A percentile compares a stretch with the other conserved stretches of the same genome.
These are phyloP conservation scores for Pseudachorutes palmiensis DNA, from an alignment of 1,140 invertebrate genomes.

Conservation along the genomic window DNA sequence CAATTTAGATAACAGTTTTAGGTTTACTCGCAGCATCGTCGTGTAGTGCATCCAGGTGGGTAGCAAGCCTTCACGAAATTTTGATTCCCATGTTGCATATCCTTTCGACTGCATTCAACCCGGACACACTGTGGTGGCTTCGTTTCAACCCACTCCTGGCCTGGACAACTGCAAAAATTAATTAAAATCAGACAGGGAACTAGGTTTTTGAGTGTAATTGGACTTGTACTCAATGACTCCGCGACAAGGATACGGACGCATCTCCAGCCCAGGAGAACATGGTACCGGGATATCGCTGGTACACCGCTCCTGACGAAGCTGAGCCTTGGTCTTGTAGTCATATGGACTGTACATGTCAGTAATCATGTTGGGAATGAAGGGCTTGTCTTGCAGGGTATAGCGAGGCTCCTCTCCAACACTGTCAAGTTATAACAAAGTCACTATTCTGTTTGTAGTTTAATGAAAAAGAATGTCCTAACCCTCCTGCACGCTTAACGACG, in stretches of 20 bases:
- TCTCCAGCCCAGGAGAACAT: conserved; percentile 24
- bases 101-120: background rate
- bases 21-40: background rate
- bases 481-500: background rate
- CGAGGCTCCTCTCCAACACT: background rate
- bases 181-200: too few species aligned
- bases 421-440: too few species aligned
- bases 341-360: conserved; percentile 26
- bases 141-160: background rate
- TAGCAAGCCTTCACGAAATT: background rate
- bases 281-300: conserved; percentile 11
- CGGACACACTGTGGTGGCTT: background rate
- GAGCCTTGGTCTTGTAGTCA: conserved; percentile 22
- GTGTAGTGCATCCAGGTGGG: background rate
- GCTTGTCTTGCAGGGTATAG: background rate
- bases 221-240: conserved; percentile 20
- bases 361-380: conserved; percentile 17
- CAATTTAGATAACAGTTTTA: background rate
- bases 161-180: background rate
- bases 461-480: background rate
- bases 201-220: too few species aligned
- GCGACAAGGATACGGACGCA: conserved; percentile 22
- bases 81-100: background rate
- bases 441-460: too few species aligned
- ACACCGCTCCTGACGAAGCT: conserved; percentile 17